These are phyloP conservation scores for Drosophila limbata DNA, from an alignment of 2,888 invertebrate genomes.

Conservation along the genomic window DNA sequence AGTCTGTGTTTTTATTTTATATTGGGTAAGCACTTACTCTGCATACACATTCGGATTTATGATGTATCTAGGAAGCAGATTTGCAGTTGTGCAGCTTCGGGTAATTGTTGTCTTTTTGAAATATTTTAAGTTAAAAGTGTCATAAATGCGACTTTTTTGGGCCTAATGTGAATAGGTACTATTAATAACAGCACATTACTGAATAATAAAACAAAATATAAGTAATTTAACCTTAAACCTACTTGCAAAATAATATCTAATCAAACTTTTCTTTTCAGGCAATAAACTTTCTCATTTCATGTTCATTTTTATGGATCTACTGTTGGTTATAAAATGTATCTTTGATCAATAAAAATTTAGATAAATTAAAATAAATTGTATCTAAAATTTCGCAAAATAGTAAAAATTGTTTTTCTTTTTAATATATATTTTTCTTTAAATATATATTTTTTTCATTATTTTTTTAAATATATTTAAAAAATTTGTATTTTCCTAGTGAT, in stretches of 20 bases:
- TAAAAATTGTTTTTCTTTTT: too few species aligned
- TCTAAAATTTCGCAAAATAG: too few species aligned
- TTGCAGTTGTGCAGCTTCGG: background rate
- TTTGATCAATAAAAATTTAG: too few species aligned
- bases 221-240: too few species aligned
- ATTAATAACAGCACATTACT: background rate
- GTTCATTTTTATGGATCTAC: too few species aligned
- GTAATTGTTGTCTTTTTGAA: background rate
- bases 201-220: background rate
- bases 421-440: too few species aligned
- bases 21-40: conserved; percentile 9
- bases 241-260: too few species aligned
- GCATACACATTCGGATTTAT: background rate
- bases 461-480: background rate
- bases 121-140: background rate
- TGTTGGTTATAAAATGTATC: too few species aligned
- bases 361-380: too few species aligned
- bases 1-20: conserved; percentile 48
- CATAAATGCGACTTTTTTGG: background rate
- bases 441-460: background rate
- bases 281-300: too few species aligned
- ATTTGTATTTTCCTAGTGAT: background rate
- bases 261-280: too few species aligned
- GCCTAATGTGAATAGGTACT: background rate
- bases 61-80: background rate